Percentiles rank a stretch among this genome's conserved stretches.
Evolutionary conservation across 2,113 vertebrate genomes (phyloP).

Genomic region (Cololabis saira): DNA sequence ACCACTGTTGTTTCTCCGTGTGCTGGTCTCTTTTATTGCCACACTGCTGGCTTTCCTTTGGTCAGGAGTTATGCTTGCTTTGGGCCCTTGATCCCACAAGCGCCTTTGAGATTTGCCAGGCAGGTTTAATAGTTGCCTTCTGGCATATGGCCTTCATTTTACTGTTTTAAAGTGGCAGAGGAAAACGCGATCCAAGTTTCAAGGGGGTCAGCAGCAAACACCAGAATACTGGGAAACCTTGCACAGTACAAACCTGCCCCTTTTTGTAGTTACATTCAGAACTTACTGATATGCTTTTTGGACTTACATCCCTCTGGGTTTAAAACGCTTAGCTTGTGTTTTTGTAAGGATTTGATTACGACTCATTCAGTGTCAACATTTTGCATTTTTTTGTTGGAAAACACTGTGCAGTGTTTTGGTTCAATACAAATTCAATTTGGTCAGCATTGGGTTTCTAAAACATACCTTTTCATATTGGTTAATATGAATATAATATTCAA

Average conservation of each 20-base stretch:
- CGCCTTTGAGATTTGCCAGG: conserved; percentile 63
- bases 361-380: too few species aligned
- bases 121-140: conserved; percentile 57
- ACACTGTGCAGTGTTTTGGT: too few species aligned
- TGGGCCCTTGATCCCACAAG: conserved; percentile 65
- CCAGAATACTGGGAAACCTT: conserved; percentile 7
- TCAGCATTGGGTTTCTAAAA: too few species aligned
- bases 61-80: conserved; percentile 46
- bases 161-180: conserved; percentile 45
- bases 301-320: too few species aligned
- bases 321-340: too few species aligned
- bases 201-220: conserved; percentile 23
- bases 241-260: neutral
- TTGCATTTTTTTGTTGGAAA: too few species aligned
- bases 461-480: too few species aligned
- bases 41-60: conserved; percentile 47
- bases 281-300: too few species aligned
- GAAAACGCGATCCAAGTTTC: conserved; percentile 47
- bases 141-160: conserved; percentile 58
- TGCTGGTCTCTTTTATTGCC: conserved; percentile 23
- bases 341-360: too few species aligned
- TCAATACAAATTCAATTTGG: too few species aligned
- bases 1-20: conserved; percentile 44
- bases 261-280: neutral
- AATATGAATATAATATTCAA: too few species aligned